A percentile compares a stretch with the other conserved stretches of the same genome.
Evolutionary conservation across 2,888 invertebrate genomes (phyloP).

Genomic region (Yponomeuta cagnagella): DNA sequence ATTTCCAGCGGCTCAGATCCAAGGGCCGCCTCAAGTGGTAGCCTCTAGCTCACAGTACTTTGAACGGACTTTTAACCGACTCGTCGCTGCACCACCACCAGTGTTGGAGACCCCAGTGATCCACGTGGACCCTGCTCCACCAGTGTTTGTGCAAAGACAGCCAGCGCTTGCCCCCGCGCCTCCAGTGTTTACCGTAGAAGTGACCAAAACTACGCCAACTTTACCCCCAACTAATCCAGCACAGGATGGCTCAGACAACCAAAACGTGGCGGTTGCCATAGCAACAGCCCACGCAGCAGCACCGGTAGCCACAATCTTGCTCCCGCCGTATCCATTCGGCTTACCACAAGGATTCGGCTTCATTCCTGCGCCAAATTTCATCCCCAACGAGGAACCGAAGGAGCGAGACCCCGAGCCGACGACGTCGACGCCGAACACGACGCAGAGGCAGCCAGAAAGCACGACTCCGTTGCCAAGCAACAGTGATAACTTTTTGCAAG

Average conservation of each 20-base stretch:
- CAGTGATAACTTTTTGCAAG: conserved; percentile 54
- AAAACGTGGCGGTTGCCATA: conserved; percentile 60
- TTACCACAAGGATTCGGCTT: conserved; percentile 53
- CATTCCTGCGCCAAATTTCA: conserved; percentile 36
- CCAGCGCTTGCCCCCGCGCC: background rate
- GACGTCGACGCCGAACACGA: conserved; percentile 29
- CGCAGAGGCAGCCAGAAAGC: conserved; percentile 38
- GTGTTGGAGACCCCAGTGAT: conserved; percentile 31
- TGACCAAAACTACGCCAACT: background rate
- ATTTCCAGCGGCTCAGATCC: conserved; percentile 21
- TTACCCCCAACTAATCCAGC: background rate
- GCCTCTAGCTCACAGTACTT: conserved; percentile 82
- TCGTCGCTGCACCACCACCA: conserved; percentile 46
- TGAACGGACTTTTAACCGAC: conserved; percentile 77
- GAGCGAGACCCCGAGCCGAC: conserved; percentile 33
- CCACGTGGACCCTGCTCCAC: conserved; percentile 25
- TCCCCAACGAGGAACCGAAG: conserved; percentile 35
- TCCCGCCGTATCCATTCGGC: conserved; percentile 64
- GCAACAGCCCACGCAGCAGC: conserved; percentile 65
- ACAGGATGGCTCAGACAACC: conserved; percentile 22
- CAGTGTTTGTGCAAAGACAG: background rate
- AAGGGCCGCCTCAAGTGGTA: conserved; percentile 70
- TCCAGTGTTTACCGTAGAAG: conserved; percentile 4
- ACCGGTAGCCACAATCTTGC: conserved; percentile 59
- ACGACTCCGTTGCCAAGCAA: conserved; percentile 51